phyloP scores from a whole-genome alignment of 1,140 invertebrate genomes.

The Heliconius eleuchia region DNA sequence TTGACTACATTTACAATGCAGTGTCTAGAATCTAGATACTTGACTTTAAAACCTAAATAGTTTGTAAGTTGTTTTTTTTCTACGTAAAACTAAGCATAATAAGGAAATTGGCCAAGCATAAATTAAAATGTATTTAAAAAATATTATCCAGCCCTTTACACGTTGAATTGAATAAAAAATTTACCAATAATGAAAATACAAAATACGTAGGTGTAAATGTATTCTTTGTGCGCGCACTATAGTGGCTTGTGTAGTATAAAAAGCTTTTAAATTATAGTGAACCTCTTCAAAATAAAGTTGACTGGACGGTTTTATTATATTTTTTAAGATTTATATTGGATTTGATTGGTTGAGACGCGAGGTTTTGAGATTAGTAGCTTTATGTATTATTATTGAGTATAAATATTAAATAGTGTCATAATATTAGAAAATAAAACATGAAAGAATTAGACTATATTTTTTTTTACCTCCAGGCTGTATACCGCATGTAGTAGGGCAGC shows the following conservation, averaged over 20 bases:
- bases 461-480: too few species aligned
- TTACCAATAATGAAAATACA: background rate
- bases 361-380: background rate
- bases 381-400: background rate
- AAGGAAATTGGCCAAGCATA: background rate
- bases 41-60: too few species aligned
- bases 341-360: background rate
- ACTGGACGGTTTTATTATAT: slow-evolving; percentile 19
- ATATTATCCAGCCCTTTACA: background rate
- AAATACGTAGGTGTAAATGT: slow-evolving; percentile 32
- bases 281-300: slow-evolving; percentile 28
- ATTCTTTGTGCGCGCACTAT: slow-evolving; percentile 39
- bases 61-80: too few species aligned
- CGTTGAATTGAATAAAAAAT: slow-evolving; percentile 33
- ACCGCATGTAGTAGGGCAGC: too few species aligned
- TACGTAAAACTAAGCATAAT: too few species aligned
- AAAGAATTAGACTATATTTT: too few species aligned
- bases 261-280: slow-evolving; percentile 40
- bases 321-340: slow-evolving; percentile 17
- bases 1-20: too few species aligned
- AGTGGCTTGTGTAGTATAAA: slow-evolving; percentile 31
- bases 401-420: too few species aligned
- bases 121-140: background rate
- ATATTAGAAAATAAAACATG: too few species aligned
- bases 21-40: too few species aligned